phyloP scores from a whole-genome alignment of 2,888 invertebrate species.

The Philhelius pedissequus region DNA sequence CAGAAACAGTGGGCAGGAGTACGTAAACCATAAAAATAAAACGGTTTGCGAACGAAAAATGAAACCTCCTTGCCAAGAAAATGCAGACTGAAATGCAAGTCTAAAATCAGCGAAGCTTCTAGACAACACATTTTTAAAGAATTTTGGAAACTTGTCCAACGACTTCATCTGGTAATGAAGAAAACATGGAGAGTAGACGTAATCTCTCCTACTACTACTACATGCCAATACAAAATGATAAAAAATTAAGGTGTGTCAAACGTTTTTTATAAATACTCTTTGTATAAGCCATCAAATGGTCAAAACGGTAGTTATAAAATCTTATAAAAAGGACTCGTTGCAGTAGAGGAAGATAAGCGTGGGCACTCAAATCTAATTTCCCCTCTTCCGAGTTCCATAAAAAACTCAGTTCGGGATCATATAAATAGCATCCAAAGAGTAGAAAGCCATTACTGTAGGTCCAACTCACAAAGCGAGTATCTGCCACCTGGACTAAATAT shows the following conservation, averaged over 20 bases:
- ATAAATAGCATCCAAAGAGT: slow-evolving; percentile 1
- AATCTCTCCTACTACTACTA: not conserved
- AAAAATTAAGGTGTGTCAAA: not conserved
- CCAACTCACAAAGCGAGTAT: not conserved
- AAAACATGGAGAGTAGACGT: not conserved
- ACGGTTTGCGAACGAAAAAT: not conserved
- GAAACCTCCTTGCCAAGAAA: not conserved
- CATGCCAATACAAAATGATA: not conserved
- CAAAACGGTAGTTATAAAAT: not conserved
- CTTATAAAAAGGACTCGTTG: not conserved
- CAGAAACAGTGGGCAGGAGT: not conserved
- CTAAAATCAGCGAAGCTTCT: not conserved
- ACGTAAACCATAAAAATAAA: not conserved
- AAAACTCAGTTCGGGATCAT: not conserved
- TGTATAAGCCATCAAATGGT: not conserved
- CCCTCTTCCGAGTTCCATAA: not conserved
- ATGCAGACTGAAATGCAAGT: not conserved
- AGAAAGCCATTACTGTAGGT: slow-evolving; percentile 3
- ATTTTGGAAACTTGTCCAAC: not conserved
- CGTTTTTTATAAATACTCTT: not conserved
- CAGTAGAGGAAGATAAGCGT: not conserved
- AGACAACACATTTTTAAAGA: not conserved
- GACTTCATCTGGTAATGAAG: not conserved
- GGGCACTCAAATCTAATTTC: not conserved
- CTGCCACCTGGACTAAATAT: not conserved